A percentile compares a stretch with the other conserved stretches of the same genome.
Evolutionary conservation across 2,888 invertebrate genomes (phyloP).

Genomic region (Mythimna vitellina): DNA sequence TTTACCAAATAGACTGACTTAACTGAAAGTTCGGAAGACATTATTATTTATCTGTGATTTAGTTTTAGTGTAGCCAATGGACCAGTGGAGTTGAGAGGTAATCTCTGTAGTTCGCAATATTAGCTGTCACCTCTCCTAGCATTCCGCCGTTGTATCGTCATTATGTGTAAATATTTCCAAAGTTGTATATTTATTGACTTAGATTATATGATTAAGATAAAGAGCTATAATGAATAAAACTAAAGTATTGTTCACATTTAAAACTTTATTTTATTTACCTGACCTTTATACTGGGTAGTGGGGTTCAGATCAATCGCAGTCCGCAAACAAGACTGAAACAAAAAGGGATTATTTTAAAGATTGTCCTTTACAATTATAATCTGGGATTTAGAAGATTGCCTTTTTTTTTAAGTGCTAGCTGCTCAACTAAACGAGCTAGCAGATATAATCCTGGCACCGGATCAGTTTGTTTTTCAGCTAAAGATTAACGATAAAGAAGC

Average conservation of each 20-base stretch:
- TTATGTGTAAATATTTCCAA: conserved; percentile 85
- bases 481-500: conserved; percentile 46
- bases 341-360: conserved; percentile 11
- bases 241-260: conserved; percentile 80
- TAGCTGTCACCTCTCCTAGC: conserved; percentile 69
- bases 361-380: conserved; percentile 34
- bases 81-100: conserved; percentile 77
- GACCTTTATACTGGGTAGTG: conserved; percentile 34
- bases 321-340: conserved; percentile 15
- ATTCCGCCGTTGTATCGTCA: conserved; percentile 79
- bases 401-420: conserved; percentile 16
- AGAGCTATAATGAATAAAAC: conserved; percentile 81
- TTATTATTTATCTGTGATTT: conserved; percentile 86
- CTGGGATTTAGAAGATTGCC: conserved; percentile 32
- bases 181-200: conserved; percentile 87
- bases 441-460: not conserved
- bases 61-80: conserved; percentile 79
- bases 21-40: conserved; percentile 65
- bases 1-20: conserved; percentile 67
- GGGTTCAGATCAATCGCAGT: conserved; percentile 7
- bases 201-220: conserved; percentile 79
- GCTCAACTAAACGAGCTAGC: conserved; percentile 5
- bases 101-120: conserved; percentile 77
- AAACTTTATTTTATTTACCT: conserved; percentile 73
- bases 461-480: conserved; percentile 29